phyloP scores from a whole-genome alignment of 2,888 invertebrate genomes.

The Himalopsyche kuldschensis region DNA sequence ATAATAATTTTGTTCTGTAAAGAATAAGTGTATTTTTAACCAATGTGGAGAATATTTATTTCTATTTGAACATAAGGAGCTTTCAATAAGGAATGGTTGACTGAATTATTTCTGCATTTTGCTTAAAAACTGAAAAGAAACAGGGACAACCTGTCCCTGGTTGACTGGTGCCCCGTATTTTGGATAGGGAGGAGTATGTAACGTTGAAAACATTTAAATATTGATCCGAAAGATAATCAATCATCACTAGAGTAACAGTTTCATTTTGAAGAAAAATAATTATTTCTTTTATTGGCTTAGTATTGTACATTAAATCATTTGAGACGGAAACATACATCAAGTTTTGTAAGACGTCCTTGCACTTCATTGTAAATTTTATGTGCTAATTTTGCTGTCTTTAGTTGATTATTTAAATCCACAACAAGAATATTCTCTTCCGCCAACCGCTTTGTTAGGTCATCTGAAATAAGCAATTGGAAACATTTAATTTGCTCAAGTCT shows the following conservation, averaged over 20 bases:
- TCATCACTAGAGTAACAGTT: not conserved
- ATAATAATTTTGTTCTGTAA: not conserved
- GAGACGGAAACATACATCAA: conserved; percentile 11
- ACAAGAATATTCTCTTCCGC: conserved; percentile 26
- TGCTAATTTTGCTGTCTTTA: conserved; percentile 19
- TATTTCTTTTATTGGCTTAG: not conserved
- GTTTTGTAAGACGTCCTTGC: conserved; percentile 6
- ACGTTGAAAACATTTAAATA: no score
- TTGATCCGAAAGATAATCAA: no score
- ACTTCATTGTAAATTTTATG: conserved; percentile 24
- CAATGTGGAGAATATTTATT: no score
- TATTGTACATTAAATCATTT: not conserved
- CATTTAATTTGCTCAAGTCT: no score
- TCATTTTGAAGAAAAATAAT: not conserved
- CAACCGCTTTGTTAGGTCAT: conserved; percentile 18
- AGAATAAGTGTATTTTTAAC: not conserved
- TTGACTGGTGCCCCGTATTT: no score
- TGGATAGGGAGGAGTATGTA: no score
- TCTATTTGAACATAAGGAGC: no score
- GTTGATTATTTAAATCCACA: conserved; percentile 25
- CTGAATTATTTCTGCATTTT: no score
- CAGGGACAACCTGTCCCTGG: no score
- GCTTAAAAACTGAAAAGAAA: no score
- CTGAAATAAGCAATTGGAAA: not conserved
- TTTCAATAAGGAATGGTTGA: no score